Percentiles rank a stretch among this genome's conserved stretches.
phyloP scores from a whole-genome alignment of 2,888 invertebrate species.

The Diachrysia chrysitis region DNA sequence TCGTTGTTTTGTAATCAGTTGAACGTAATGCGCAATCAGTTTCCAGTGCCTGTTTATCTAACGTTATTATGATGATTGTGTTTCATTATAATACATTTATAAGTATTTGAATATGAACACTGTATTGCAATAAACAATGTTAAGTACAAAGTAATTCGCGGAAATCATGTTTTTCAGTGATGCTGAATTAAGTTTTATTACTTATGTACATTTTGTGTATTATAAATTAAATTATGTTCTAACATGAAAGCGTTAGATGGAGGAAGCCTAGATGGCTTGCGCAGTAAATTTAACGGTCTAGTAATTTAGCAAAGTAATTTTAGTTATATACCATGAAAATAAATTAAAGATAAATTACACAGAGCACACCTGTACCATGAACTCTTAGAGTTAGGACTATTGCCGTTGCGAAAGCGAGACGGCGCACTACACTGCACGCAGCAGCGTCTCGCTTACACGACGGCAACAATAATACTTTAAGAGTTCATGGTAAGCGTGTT shows the following conservation, averaged over 20 bases:
- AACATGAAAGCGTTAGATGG: slow-evolving; percentile 19
- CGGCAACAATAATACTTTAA: no score
- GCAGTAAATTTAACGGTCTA: slow-evolving; percentile 33
- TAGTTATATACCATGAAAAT: slow-evolving; percentile 25
- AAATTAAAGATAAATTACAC: slow-evolving; percentile 56
- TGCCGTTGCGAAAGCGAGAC: no score
- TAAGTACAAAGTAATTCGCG: slow-evolving; percentile 65
- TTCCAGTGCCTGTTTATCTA: slow-evolving; percentile 77
- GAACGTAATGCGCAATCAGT: slow-evolving; percentile 77
- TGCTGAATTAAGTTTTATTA: slow-evolving; percentile 30
- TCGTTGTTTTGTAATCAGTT: slow-evolving; percentile 82
- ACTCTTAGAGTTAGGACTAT: no score
- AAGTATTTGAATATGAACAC: slow-evolving; percentile 63
- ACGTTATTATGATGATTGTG: slow-evolving; percentile 80
- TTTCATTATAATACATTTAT: slow-evolving; percentile 85
- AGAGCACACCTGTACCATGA: no score
- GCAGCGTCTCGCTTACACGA: no score
- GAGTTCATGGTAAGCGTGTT: no score
- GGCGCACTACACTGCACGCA: no score
- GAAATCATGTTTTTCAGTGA: slow-evolving; percentile 56
- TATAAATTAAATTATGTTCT: slow-evolving; percentile 11
- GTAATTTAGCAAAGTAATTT: slow-evolving; percentile 41
- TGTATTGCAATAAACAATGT: slow-evolving; percentile 61
- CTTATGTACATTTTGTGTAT: slow-evolving; percentile 20
- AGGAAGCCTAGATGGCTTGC: slow-evolving; percentile 11